Conservation (phyloP, 2,113 vertebrate genomes). For the Papio anubis region DNA sequence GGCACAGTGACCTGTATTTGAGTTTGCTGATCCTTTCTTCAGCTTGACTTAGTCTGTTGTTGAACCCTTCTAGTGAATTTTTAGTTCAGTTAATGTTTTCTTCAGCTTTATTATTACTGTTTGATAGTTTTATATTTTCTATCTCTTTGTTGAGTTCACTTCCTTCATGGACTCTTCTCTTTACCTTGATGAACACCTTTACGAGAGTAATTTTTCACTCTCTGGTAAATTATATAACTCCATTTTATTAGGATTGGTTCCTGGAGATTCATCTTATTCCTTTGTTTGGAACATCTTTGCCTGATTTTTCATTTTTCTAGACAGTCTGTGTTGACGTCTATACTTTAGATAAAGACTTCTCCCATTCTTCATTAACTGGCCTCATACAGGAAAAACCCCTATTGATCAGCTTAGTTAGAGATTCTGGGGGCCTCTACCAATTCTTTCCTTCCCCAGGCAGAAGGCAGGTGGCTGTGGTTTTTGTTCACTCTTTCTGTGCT, state of each 20-base stretch:
- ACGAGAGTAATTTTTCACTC: not conserved
- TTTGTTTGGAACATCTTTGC: not conserved
- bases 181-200: not conserved
- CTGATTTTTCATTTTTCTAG: not conserved
- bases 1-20: not conserved
- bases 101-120: not conserved
- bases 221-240: not conserved
- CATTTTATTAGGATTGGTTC: not conserved
- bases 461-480: not conserved
- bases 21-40: not conserved
- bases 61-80: not conserved
- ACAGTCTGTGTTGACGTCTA: not conserved
- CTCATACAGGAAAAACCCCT: not conserved
- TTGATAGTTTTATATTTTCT: not conserved
- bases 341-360: not conserved
- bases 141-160: not conserved
- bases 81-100: not conserved
- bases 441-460: not conserved
- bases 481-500: not conserved
- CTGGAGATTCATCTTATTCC: not conserved
- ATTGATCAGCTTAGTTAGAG: not conserved
- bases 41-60: not conserved
- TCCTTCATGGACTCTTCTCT: not conserved
- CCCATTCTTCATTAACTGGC: not conserved
- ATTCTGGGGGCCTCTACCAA: not conserved